Conservation (phyloP, 2,113 vertebrate genomes). For the Panurus biarmicus region DNA sequence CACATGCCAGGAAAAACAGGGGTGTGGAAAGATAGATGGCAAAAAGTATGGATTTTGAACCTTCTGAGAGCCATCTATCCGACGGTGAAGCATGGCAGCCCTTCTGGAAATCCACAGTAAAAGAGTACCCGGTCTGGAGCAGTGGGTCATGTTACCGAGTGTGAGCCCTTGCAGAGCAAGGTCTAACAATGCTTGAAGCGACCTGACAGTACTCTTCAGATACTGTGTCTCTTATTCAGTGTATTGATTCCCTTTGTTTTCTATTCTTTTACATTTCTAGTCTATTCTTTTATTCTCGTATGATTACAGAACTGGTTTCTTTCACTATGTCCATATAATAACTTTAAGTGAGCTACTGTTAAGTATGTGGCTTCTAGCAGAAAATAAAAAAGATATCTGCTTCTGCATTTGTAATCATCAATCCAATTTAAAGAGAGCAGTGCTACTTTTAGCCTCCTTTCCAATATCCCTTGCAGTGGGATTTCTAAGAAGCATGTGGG, state of each 20-base stretch:
- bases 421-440: not conserved
- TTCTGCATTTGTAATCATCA: not conserved
- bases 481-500: not conserved
- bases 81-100: not conserved
- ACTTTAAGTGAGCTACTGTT: not conserved
- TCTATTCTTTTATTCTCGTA: not conserved
- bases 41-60: not conserved
- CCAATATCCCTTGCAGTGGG: not conserved
- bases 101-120: not conserved
- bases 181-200: not conserved
- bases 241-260: not conserved
- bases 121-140: not conserved
- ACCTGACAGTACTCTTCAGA: not conserved
- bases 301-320: not conserved
- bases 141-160: rapidly evolving
- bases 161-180: not conserved
- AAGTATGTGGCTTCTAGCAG: not conserved
- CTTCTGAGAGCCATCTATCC: not conserved
- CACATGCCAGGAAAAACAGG: conserved; percentile 56
- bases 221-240: not conserved
- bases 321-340: not conserved
- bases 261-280: not conserved
- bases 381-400: not conserved
- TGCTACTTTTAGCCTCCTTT: not conserved
- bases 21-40: not conserved